Evolutionary conservation across 2,888 invertebrate species (phyloP).

Genomic region (Drosophila bunnanda): DNA sequence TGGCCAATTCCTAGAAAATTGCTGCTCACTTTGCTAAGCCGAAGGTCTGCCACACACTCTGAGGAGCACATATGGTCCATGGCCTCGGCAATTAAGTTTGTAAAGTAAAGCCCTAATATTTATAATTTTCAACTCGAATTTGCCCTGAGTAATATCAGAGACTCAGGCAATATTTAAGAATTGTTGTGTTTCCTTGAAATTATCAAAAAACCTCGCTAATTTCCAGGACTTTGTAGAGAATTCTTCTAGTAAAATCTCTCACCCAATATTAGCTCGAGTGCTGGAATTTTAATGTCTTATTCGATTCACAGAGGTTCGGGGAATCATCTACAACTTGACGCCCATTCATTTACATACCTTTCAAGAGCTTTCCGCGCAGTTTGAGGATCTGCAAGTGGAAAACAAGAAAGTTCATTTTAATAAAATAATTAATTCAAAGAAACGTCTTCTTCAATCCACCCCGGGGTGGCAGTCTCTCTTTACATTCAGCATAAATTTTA

Average conservation of each 20-base stretch:
- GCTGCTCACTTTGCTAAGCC: conserved; percentile 31
- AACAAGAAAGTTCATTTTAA: conserved; percentile 21
- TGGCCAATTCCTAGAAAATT: conserved; percentile 23
- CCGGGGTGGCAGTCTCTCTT: conserved; percentile 25
- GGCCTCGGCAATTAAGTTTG: conserved; percentile 8
- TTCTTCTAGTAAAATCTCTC: not conserved
- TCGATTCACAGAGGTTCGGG: not conserved
- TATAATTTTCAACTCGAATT: not conserved
- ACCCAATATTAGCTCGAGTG: not conserved
- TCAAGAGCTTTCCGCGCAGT: not conserved
- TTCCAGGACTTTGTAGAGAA: not conserved
- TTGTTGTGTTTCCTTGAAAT: not conserved
- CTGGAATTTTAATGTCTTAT: not conserved
- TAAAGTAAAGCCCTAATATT: not conserved
- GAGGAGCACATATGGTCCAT: conserved; percentile 9
- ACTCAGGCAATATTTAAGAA: too few species aligned
- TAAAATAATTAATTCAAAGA: conserved; percentile 34
- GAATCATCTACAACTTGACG: not conserved
- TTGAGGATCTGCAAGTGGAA: conserved; percentile 46
- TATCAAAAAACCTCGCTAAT: not conserved
- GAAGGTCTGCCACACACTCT: conserved; percentile 15
- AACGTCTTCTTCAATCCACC: not conserved
- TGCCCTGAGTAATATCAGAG: not conserved
- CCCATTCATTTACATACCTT: conserved; percentile 48
- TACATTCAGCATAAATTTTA: conserved; percentile 17